These are phyloP conservation scores for Crotalus helleri DNA, from an alignment of 2,113 vertebrate species.

Conservation along the genomic window DNA sequence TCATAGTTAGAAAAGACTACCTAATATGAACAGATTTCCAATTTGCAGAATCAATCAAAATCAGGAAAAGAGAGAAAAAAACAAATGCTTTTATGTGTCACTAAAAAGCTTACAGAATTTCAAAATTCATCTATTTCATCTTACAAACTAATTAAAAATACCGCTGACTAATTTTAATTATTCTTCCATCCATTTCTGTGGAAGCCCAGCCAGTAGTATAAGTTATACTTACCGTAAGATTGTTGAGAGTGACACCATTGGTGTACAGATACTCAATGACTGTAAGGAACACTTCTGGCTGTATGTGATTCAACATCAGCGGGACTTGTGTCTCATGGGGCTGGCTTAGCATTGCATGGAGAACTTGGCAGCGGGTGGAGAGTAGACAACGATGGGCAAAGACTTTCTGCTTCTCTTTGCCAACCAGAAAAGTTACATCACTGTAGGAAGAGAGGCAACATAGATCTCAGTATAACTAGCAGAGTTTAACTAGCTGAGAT, in stretches of 20 bases:
- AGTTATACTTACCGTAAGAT: slow-evolving; percentile 66
- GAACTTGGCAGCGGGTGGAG: slow-evolving; percentile 71
- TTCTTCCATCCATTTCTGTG: neutral
- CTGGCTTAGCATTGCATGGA: slow-evolving; percentile 66
- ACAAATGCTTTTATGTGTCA: neutral
- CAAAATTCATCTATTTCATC: neutral
- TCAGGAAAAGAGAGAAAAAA: neutral
- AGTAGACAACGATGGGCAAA: slow-evolving; percentile 77
- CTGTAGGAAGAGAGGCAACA: slow-evolving; percentile 45
- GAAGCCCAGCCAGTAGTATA: neutral
- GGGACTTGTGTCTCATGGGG: slow-evolving; percentile 43
- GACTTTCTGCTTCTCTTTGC: slow-evolving; percentile 71
- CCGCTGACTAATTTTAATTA: neutral
- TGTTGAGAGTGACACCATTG: slow-evolving; percentile 72
- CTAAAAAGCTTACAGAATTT: neutral
- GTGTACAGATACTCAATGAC: slow-evolving; percentile 80
- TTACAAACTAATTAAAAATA: neutral
- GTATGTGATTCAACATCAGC: slow-evolving; percentile 67
- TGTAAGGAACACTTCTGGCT: slow-evolving; percentile 73
- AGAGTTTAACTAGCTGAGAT: neutral
- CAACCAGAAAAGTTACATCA: slow-evolving; percentile 76
- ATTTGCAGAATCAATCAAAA: neutral
- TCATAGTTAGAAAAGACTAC: neutral
- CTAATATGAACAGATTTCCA: neutral
- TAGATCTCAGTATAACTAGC: neutral